A percentile compares a stretch with the other conserved stretches of the same genome.
Conservation (phyloP, 1,140 invertebrate species). For the Tyrophagus putrescentiae region DNA sequence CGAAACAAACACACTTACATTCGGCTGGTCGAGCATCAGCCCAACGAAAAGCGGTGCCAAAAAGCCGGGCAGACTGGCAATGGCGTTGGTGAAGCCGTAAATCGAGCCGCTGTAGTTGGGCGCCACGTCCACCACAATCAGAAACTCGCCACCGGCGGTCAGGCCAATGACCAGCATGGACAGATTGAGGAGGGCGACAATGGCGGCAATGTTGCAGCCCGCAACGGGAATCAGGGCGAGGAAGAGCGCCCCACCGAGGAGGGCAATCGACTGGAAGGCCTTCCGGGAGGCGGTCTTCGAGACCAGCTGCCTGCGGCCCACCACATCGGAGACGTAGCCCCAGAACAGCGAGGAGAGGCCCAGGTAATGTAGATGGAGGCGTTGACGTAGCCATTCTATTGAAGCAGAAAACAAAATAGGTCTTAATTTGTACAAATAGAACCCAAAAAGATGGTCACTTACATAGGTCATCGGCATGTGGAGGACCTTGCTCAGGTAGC, state of each 20-base stretch:
- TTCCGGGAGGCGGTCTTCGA: constrained; percentile 26
- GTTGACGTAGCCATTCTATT: constrained; percentile 29
- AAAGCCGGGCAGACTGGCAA: constrained; percentile 33
- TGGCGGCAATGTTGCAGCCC: constrained; percentile 20
- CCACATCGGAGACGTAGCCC: constrained; percentile 25
- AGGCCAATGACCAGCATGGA: constrained; percentile 26
- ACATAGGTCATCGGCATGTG: constrained; percentile 41
- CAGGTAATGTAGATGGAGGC: constrained; percentile 26
- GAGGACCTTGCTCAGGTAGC: constrained; percentile 46
- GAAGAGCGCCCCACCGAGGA: constrained; percentile 23
- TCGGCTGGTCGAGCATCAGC: constrained; percentile 31
- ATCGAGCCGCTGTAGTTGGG: constrained; percentile 59
- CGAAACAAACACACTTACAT: constrained; percentile 28
- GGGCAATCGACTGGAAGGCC: constrained; percentile 27
- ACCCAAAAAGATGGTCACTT: constrained; percentile 11
- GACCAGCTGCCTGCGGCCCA: constrained; percentile 20
- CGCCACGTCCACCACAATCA: constrained; percentile 47
- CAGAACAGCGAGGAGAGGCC: constrained; percentile 25
- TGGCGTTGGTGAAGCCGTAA: constrained; percentile 50
- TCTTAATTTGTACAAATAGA: constrained; percentile 1
- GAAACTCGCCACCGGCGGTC: constrained; percentile 26
- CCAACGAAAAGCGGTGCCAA: constrained; percentile 39
- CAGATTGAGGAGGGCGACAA: constrained; percentile 23
- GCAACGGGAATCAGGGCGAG: constrained; percentile 25
- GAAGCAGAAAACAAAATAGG: background rate